Conservation (phyloP, 2,113 vertebrate genomes). For the Picathartes gymnocephalus region DNA sequence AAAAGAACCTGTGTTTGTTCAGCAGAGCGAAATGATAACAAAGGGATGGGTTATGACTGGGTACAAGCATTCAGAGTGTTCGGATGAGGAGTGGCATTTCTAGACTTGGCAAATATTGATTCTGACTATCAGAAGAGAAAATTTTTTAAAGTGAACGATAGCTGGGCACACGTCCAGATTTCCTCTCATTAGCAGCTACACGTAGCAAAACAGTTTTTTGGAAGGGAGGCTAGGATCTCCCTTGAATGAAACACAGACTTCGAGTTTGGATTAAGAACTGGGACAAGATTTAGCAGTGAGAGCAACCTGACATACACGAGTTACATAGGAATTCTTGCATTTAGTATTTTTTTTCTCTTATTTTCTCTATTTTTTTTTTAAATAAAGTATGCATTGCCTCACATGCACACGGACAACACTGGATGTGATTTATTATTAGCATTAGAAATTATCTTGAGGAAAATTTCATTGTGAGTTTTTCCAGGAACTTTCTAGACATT, state of each 20-base stretch:
- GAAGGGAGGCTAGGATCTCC: background rate
- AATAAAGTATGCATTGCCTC: background rate
- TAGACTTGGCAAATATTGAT: constrained; percentile 46
- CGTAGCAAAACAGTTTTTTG: background rate
- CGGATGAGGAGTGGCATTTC: constrained; percentile 13
- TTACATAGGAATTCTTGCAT: background rate
- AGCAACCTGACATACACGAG: background rate
- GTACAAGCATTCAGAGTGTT: background rate
- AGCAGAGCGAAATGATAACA: background rate
- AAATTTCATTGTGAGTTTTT: background rate
- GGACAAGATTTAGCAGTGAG: background rate
- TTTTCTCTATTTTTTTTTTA: too few relatives aligned
- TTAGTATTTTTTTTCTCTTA: background rate
- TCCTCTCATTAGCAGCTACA: background rate
- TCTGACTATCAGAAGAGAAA: background rate
- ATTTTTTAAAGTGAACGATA: background rate
- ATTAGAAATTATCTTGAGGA: background rate
- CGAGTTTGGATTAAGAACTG: background rate
- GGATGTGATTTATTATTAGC: background rate
- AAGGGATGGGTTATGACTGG: background rate
- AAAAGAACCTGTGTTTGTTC: background rate
- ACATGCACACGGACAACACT: background rate
- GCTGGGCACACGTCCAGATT: background rate
- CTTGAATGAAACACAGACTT: background rate
- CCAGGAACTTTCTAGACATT: background rate